phyloP scores from a whole-genome alignment of 2,888 invertebrate species.

The Microctonus aethiopoides region DNA sequence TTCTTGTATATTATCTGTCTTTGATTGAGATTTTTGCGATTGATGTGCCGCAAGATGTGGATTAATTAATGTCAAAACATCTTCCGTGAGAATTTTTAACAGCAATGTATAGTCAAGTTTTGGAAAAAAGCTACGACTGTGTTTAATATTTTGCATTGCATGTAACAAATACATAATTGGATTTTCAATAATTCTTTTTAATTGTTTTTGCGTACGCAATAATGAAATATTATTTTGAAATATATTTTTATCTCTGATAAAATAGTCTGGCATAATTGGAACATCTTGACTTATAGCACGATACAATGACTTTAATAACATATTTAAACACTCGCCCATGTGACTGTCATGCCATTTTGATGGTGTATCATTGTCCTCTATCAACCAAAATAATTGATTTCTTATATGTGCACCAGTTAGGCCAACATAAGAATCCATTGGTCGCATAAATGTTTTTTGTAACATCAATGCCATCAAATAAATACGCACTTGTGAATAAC shows the following conservation, averaged over 20 bases:
- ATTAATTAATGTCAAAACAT: constrained; percentile 63
- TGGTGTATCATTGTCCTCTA: constrained; percentile 75
- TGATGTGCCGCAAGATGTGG: constrained; percentile 40
- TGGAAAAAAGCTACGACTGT: constrained; percentile 75
- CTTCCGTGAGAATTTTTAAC: constrained; percentile 71
- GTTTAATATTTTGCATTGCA: constrained; percentile 77
- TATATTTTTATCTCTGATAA: constrained; percentile 78
- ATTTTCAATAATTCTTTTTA: constrained; percentile 77
- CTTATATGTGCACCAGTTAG: constrained; percentile 79
- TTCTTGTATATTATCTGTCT: neutral
- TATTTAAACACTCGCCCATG: constrained; percentile 75
- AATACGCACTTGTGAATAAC: constrained; percentile 78
- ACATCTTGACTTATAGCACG: constrained; percentile 72
- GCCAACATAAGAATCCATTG: constrained; percentile 73
- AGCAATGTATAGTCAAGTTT: constrained; percentile 72
- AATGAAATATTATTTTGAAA: constrained; percentile 76
- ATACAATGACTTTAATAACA: constrained; percentile 75
- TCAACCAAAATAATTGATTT: constrained; percentile 81
- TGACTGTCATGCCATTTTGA: constrained; percentile 80
- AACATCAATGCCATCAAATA: constrained; percentile 77
- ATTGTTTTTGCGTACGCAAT: constrained; percentile 74
- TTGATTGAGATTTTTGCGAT: neutral
- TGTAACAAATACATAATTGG: constrained; percentile 78
- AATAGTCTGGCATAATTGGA: constrained; percentile 75
- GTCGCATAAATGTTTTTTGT: constrained; percentile 80